Evolutionary conservation across 23 tunicate genomes (phyloP).

Genomic region (Diplosoma virens): DNA sequence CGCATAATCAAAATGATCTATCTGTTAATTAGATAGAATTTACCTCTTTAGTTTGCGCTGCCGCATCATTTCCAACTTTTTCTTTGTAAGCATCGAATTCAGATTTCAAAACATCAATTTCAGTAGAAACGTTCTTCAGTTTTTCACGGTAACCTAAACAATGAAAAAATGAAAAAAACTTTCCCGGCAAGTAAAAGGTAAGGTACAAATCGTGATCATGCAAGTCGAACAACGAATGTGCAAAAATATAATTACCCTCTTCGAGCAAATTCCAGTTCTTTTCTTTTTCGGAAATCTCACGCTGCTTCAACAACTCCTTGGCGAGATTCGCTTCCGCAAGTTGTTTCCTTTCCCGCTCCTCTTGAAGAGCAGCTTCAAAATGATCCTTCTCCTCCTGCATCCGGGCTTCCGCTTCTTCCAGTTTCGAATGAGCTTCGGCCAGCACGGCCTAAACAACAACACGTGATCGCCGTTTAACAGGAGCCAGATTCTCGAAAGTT

Average conservation of each 20-base stretch:
- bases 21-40: too few relatives aligned
- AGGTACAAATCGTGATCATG: too few relatives aligned
- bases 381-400: conserved; percentile 75
- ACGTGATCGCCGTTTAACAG: not conserved
- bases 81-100: too few relatives aligned
- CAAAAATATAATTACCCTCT: not conserved
- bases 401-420: conserved; percentile 63
- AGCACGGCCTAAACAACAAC: conserved; percentile 43
- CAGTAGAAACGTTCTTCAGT: not conserved
- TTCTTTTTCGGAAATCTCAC: conserved; percentile 4
- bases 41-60: too few relatives aligned
- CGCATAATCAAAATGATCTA: too few relatives aligned
- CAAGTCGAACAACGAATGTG: too few relatives aligned
- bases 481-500: too few relatives aligned
- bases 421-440: conserved; percentile 55
- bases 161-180: too few relatives aligned
- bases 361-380: conserved; percentile 52
- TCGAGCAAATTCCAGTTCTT: not conserved
- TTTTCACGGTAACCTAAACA: too few relatives aligned
- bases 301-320: conserved; percentile 26
- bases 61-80: too few relatives aligned
- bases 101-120: too few relatives aligned
- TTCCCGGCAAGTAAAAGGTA: too few relatives aligned
- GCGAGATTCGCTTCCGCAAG: conserved; percentile 50
- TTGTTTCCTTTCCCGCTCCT: conserved; percentile 66